These are phyloP conservation scores for Drosophila nr. medialis DNA, from an alignment of 2,888 invertebrate species.

Conservation along the genomic window DNA sequence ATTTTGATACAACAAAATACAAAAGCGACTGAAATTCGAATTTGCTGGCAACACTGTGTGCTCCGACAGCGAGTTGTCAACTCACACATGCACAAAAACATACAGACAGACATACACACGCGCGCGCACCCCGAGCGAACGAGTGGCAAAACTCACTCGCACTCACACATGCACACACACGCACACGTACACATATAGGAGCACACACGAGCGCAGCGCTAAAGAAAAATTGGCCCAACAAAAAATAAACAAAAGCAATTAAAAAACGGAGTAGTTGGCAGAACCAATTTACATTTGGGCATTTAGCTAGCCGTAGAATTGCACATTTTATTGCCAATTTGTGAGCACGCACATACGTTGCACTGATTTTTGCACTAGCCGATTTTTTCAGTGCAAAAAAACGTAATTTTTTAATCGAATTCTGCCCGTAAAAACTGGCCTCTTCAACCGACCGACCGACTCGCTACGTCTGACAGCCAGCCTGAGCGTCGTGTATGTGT, in stretches of 20 bases:
- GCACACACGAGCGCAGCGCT: conserved; percentile 68
- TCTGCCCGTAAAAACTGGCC: conserved; percentile 76
- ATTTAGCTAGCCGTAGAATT: conserved; percentile 46
- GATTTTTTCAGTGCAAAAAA: conserved; percentile 59
- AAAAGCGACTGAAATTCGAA: conserved; percentile 20
- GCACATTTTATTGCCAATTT: conserved; percentile 62
- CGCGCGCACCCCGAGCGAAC: conserved; percentile 67
- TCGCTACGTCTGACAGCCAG: conserved; percentile 73
- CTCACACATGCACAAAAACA: conserved; percentile 38
- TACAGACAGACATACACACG: conserved; percentile 66
- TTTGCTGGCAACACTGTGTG: conserved; percentile 51
- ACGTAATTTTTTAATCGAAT: conserved; percentile 64
- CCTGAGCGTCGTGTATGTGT: conserved; percentile 73
- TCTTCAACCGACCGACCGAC: conserved; percentile 72
- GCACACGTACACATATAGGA: conserved; percentile 51
- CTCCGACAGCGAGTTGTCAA: conserved; percentile 49
- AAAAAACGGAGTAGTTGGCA: conserved; percentile 74
- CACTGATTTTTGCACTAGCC: conserved; percentile 47
- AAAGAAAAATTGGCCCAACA: conserved; percentile 81
- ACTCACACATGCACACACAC: conserved; percentile 46
- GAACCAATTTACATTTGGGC: conserved; percentile 69
- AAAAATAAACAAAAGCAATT: conserved; percentile 83
- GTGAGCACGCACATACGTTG: conserved; percentile 33
- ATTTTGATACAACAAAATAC: conserved; percentile 4
- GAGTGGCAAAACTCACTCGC: conserved; percentile 67